Conservation (phyloP, 23 tunicate genomes). For the Clavelina lepadiformis region DNA sequence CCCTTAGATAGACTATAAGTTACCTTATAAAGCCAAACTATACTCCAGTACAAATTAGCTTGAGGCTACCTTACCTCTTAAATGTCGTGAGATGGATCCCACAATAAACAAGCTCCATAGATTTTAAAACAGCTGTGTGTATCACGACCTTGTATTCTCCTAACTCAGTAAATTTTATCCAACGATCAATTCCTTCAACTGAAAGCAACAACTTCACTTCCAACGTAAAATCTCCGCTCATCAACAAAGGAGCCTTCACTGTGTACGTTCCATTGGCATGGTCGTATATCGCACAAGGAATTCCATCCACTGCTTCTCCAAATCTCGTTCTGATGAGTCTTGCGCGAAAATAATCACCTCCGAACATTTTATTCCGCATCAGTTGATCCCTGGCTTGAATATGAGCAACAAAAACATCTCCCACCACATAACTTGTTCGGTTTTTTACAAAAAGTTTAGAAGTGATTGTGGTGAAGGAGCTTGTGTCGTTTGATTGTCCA, state of each 20-base stretch:
- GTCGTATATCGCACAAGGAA: slow-evolving; percentile 29
- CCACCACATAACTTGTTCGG: neutral
- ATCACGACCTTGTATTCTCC: neutral
- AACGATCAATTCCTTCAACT: slow-evolving; percentile 13
- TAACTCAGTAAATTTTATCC: too few species aligned
- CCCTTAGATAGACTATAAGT: too few species aligned
- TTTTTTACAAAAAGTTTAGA: neutral
- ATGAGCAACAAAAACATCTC: slow-evolving; percentile 4
- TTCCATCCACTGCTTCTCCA: slow-evolving; percentile 15
- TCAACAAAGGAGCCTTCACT: slow-evolving; percentile 21
- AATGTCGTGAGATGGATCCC: too few species aligned
- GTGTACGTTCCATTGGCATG: slow-evolving; percentile 32
- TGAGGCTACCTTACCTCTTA: too few species aligned
- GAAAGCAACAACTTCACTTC: slow-evolving; percentile 26
- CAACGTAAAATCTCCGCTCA: slow-evolving; percentile 8
- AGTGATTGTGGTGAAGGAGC: neutral
- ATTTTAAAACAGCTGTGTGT: neutral
- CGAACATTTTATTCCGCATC: neutral
- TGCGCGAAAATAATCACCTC: slow-evolving; percentile 19
- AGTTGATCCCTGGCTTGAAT: neutral
- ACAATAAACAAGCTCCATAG: too few species aligned
- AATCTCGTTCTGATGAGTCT: slow-evolving; percentile 4
- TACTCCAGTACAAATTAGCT: too few species aligned
- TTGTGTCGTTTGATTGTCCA: neutral
- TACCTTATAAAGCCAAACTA: too few species aligned